phyloP scores from a whole-genome alignment of 2,888 invertebrate genomes.

The Apodemia zela region DNA sequence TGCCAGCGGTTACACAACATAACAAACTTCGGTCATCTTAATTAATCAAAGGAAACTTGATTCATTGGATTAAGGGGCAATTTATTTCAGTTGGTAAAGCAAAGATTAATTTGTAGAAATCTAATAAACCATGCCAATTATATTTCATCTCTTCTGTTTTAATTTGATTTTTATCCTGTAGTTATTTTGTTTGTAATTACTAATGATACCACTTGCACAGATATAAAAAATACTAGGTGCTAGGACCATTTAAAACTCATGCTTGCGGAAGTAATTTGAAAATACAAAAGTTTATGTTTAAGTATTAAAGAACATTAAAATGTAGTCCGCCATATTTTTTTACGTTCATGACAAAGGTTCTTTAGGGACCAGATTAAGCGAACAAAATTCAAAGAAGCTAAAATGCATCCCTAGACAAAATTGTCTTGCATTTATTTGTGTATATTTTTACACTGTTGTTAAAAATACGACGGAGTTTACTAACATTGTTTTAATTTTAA shows the following conservation, averaged over 20 bases:
- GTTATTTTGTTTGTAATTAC: not conserved
- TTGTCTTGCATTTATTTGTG: not conserved
- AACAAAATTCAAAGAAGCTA: not conserved
- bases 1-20: not conserved
- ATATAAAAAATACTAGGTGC: too few species aligned
- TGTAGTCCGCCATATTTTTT: not conserved
- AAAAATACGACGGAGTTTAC: too few species aligned
- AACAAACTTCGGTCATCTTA: slow-evolving; percentile 28
- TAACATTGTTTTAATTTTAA: too few species aligned
- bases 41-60: slow-evolving; percentile 50
- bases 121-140: not conserved
- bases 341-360: not conserved
- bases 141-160: not conserved
- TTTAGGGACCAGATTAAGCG: not conserved
- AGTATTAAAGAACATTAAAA: not conserved
- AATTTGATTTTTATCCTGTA: not conserved
- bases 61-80: slow-evolving; percentile 27
- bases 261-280: too few species aligned
- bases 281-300: too few species aligned
- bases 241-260: too few species aligned
- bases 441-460: not conserved
- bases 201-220: too few species aligned
- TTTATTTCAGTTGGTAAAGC: slow-evolving; percentile 20
- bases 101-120: not conserved
- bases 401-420: not conserved